A percentile compares a stretch with the other conserved stretches of the same genome.
Evolutionary conservation across 2,888 invertebrate genomes (phyloP).

Genomic region (Andrena haemorrhoa): DNA sequence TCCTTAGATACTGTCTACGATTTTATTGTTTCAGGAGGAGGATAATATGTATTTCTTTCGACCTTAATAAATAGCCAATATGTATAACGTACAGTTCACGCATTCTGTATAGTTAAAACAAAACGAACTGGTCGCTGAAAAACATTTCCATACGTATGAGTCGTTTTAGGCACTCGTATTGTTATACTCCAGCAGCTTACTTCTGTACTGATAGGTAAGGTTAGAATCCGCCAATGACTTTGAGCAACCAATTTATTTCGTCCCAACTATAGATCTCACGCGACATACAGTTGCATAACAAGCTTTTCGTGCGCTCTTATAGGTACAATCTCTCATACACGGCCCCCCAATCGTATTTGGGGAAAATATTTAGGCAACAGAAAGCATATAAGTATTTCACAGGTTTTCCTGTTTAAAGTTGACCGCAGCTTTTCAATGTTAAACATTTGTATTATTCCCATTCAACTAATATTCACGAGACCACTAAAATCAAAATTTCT

Average conservation of each 20-base stretch:
- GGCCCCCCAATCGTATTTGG: constrained; percentile 13
- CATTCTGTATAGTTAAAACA: too few relatives aligned
- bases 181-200: too few relatives aligned
- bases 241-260: constrained; percentile 4
- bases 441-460: not conserved
- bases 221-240: too few relatives aligned
- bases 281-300: constrained; percentile 8
- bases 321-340: not conserved
- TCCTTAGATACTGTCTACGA: constrained; percentile 11
- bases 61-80: not conserved
- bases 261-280: not conserved
- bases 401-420: not conserved
- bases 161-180: too few relatives aligned
- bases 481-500: not conserved
- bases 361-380: constrained; percentile 9
- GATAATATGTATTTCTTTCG: constrained; percentile 29
- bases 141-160: too few relatives aligned
- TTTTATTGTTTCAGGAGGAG: not conserved
- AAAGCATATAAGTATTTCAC: constrained; percentile 4
- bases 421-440: not conserved
- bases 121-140: too few relatives aligned
- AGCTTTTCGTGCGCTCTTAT: not conserved
- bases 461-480: not conserved
- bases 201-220: too few relatives aligned
- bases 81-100: not conserved